Evolutionary conservation across 2,888 invertebrate species (phyloP).

Genomic region (Temnothorax unifasciatus): DNA sequence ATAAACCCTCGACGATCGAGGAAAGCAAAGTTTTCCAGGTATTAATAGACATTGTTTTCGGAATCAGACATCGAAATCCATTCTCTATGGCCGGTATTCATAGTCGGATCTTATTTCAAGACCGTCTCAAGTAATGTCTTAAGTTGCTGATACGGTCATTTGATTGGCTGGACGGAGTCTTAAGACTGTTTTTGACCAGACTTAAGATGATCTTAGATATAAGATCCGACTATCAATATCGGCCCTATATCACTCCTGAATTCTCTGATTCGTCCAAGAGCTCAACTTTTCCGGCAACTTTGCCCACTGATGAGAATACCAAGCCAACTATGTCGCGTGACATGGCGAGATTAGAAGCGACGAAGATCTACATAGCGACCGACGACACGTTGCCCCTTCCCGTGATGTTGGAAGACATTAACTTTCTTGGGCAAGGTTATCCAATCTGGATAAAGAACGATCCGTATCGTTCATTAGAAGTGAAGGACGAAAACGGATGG

Average conservation of each 20-base stretch:
- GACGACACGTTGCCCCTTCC: conserved; percentile 5
- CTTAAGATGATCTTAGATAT: too few relatives aligned
- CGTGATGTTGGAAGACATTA: conserved; percentile 16
- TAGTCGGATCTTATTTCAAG: too few relatives aligned
- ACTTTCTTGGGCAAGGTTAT: conserved; percentile 30
- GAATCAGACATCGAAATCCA: neutral
- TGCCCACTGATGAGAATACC: neutral
- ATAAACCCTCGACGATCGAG: neutral
- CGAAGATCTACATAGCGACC: conserved; percentile 24
- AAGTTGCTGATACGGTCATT: too few relatives aligned
- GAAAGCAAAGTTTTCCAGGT: neutral
- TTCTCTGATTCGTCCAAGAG: neutral
- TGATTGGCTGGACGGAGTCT: too few relatives aligned
- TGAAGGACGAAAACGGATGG: conserved; percentile 20
- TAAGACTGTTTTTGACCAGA: too few relatives aligned
- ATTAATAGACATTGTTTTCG: neutral
- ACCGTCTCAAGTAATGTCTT: too few relatives aligned
- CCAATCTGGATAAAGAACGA: conserved; percentile 30
- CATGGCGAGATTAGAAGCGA: neutral
- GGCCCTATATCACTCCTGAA: neutral
- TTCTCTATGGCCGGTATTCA: neutral
- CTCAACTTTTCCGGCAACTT: neutral
- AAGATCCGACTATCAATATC: too few relatives aligned
- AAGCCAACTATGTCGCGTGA: neutral
- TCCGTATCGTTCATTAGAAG: conserved; percentile 1